phyloP scores from a whole-genome alignment of 2,888 invertebrate species.

The Julus scanicus region DNA sequence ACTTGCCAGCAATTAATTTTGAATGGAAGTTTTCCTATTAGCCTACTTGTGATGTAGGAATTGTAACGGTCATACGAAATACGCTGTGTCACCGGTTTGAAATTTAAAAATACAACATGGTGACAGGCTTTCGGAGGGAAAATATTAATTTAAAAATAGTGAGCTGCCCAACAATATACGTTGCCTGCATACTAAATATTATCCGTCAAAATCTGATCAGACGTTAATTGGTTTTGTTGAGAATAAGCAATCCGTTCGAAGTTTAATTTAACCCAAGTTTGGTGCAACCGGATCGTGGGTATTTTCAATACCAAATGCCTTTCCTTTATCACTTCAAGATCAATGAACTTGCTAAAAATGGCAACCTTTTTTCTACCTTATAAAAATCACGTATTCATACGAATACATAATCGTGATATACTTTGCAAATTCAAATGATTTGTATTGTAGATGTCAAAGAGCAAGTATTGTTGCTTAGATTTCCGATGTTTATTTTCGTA shows the following conservation, averaged over 20 bases:
- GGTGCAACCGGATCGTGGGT: neutral
- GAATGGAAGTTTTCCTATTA: slow-evolving; percentile 5
- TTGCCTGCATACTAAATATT: neutral
- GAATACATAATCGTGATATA: slow-evolving; percentile 24
- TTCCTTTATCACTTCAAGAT: slow-evolving; percentile 16
- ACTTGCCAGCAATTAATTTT: slow-evolving; percentile 8
- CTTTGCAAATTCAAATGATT: neutral
- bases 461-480: neutral
- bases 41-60: neutral
- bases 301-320: neutral
- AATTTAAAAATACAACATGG: neutral
- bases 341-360: slow-evolving; percentile 1
- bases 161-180: neutral
- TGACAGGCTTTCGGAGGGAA: neutral
- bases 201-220: neutral
- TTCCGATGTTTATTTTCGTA: neutral
- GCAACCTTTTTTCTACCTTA: neutral
- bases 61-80: slow-evolving; percentile 5
- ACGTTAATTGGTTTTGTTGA: neutral
- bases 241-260: neutral
- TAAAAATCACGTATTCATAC: neutral
- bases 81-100: neutral
- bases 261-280: neutral
- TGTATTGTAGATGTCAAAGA: slow-evolving; percentile 16
- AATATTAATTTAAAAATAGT: neutral